Base-by-base conservation (phyloP, 2,888 invertebrate species). In the Theodoxus fluviatilis region DNA sequence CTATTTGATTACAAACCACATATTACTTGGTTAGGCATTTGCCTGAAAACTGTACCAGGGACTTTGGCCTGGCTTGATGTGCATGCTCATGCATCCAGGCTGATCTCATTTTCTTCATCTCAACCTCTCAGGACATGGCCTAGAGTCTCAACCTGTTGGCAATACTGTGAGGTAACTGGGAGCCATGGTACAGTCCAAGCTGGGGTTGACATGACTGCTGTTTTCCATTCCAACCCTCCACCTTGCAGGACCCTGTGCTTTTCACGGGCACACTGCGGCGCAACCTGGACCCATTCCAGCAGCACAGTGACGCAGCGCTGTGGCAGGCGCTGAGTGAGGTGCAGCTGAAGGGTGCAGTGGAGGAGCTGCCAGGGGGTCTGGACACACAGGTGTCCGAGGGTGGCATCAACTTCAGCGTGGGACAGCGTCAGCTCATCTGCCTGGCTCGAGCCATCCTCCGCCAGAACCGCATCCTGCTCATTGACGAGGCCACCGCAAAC, bases 401-500 rank as follows among this genome's bases (percentile, higher is more conserved):
- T 4, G 83, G 83, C 6, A 70, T 73, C 33, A 83, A 84, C 75
- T 82, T 83, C 74, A 83, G 83, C 55, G 81, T 81, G 3, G 83
- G 83, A 0, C 81, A 83, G 73, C 69, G 80, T 35, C 81, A 81
- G 71, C 75, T 82, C 12, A 71, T 82, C 38, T 82, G 80, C 73
- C 74, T 82, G 67, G 82, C 80, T 28, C 57, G 86, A 63, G 86
- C 86, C 33, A 80, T 86, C 28, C 79, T 86, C 0, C 73, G 84
- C n/a, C 75, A 78, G 66, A 86, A 84, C 74, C 81, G 78, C 67
- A 85, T 87, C 28, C 80, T 87, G n/a, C 78, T 87, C 67, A 85
- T 86, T 31, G 86, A 86, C 71, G 86, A 86, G 69, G 86, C 86
- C 15, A 87, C 87, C 15, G 86, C 87, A 31, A 86, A 86, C 75